Base-by-base conservation (phyloP, 2,888 invertebrate species). In the Gnatocerus cornutus region DNA sequence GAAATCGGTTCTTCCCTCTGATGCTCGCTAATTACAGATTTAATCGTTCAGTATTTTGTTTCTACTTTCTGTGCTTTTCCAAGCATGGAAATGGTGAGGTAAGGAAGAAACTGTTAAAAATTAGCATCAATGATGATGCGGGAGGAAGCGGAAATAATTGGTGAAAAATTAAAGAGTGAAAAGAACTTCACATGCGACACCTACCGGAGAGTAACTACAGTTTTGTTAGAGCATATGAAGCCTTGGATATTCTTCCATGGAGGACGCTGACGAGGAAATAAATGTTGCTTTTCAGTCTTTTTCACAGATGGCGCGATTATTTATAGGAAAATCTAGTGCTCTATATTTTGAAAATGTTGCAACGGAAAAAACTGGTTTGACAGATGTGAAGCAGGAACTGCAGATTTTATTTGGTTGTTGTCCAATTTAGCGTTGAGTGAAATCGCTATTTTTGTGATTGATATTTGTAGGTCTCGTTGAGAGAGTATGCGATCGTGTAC, bases 341-440 rank as follows among this genome's bases (percentile, higher is more conserved):
- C 41, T 13, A 41, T 41, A 12, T 41, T 41, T 46, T 33, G 53
- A 33, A 55, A 55, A 37, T 33, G 16, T 55, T 14, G 33, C 33
- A 55, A 55, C 14, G 37, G 16, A 7, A 16, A 56, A 29, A 59
- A 59, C 59, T 59, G 46, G 59, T 59, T 30, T 33, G 8, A 14
- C 59, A 59, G 30, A 4, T 59, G 59, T 33, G 8, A 9, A 33
- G 55, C 55, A 39, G 33, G 55, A 55, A 55, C 27, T 55, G 37
- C 16, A 55, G 1, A 37, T 55, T 55, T 37, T 16, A 37, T 55
- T 37, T 37, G 12, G 6, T 16, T 46, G 16, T 13, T 39, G 55
- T 50, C 50, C 50, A 30, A 29, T 46, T 21, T 46, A 21, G 13
- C 13, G 16, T 37, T 55, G 39, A 55, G 55, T 37, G 55, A 55